phyloP scores from a whole-genome alignment of 2,797 vertebrate species.

The Xenentodon cancila region DNA sequence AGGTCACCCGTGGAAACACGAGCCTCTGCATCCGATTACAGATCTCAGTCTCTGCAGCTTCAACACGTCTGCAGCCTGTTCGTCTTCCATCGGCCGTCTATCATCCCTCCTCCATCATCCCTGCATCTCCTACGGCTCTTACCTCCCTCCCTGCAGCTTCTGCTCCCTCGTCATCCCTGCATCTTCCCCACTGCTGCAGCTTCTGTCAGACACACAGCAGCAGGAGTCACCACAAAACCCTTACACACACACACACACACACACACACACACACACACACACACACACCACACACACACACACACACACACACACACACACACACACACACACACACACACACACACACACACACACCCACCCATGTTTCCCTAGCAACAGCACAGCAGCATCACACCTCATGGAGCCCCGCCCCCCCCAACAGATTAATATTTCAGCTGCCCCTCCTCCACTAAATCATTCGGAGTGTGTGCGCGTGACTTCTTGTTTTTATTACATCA shows the following conservation, averaged over 20 bases:
- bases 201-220: constrained; percentile 36
- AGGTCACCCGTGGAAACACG: constrained; percentile 47
- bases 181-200: constrained; percentile 40
- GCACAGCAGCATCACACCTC: constrained; percentile 68
- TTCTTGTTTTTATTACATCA: neutral
- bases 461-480: neutral
- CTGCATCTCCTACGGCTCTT: constrained; percentile 30
- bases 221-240: constrained; percentile 35
- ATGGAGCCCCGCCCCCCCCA: constrained; percentile 10
- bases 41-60: constrained; percentile 21
- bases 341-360: constrained; percentile 21
- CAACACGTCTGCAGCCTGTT: constrained; percentile 29
- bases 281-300: constrained; percentile 27
- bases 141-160: constrained; percentile 71
- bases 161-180: constrained; percentile 60
- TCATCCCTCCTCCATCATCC: neutral
- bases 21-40: constrained; percentile 63
- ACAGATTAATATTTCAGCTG: constrained; percentile 75
- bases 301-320: constrained; percentile 9
- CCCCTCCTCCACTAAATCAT: constrained; percentile 42
- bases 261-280: constrained; percentile 5
- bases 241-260: constrained; percentile 27
- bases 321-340: constrained; percentile 24
- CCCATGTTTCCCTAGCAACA: constrained; percentile 80
- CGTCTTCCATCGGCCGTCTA: neutral